Evolutionary conservation across 1,140 invertebrate species (phyloP).

Genomic region (Macrostomum lignano): DNA sequence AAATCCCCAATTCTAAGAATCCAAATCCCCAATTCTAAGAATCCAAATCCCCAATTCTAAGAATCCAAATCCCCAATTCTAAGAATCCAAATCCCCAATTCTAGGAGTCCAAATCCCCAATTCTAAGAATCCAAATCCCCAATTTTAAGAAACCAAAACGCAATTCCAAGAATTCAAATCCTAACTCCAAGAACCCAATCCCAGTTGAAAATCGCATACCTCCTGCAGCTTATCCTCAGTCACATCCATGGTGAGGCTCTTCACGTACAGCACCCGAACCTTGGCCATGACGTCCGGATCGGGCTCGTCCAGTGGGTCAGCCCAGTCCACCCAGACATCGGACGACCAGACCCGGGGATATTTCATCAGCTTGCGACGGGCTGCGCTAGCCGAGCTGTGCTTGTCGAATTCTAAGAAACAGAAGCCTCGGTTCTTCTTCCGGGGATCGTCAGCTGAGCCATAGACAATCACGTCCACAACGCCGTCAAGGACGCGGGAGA

Average conservation of each 20-base stretch:
- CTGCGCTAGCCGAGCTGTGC: conserved; percentile 87
- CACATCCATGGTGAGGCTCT: conserved; percentile 80
- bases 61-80: too few relatives aligned
- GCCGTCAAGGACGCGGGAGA: conserved; percentile 48
- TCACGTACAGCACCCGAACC: conserved; percentile 68
- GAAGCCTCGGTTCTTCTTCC: conserved; percentile 84
- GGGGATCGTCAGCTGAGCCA: conserved; percentile 70
- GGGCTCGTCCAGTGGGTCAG: conserved; percentile 91
- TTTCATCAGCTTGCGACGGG: conserved; percentile 61
- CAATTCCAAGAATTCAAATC: too few relatives aligned
- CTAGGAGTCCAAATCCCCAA: too few relatives aligned
- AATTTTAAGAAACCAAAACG: too few relatives aligned
- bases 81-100: too few relatives aligned
- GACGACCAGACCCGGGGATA: conserved; percentile 49
- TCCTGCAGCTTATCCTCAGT: conserved; percentile 80
- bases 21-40: too few relatives aligned
- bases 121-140: too few relatives aligned
- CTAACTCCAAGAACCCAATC: too few relatives aligned
- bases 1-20: too few relatives aligned
- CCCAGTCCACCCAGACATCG: conserved; percentile 99
- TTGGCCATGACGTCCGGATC: conserved; percentile 94
- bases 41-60: too few relatives aligned
- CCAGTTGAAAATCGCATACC: conserved; percentile 55
- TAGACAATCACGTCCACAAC: conserved; percentile 95
- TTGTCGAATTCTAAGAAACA: too few relatives aligned